Evolutionary conservation across 2,113 vertebrate species (phyloP).

Genomic region (Tretioscincus oriximinensis): DNA sequence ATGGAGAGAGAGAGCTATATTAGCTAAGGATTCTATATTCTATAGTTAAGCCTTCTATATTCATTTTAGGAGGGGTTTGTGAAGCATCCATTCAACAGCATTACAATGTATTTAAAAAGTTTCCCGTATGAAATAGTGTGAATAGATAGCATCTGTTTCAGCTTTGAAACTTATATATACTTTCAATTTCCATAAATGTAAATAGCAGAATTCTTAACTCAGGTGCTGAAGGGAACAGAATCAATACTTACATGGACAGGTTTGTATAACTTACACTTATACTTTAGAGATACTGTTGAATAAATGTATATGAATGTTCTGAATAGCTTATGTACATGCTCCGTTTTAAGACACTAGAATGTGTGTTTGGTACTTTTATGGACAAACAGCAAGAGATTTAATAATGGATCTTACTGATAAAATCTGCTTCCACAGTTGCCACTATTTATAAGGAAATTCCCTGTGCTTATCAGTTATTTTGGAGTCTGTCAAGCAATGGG

Average conservation of each 20-base stretch:
- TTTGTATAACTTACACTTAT: conserved; percentile 35
- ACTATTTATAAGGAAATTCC: conserved; percentile 44
- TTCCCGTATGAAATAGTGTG: conserved; percentile 10
- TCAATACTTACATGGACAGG: conserved; percentile 49
- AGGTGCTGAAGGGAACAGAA: conserved; percentile 62
- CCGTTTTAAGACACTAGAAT: neutral
- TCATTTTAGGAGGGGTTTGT: neutral
- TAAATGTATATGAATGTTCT: conserved; percentile 46
- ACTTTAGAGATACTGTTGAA: conserved; percentile 4
- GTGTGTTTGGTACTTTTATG: neutral
- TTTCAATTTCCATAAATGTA: conserved; percentile 43
- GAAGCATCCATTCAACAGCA: neutral
- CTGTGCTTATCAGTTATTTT: conserved; percentile 36
- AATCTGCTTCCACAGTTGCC: conserved; percentile 46
- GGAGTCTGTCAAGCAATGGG: conserved; percentile 60
- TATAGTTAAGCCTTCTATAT: neutral
- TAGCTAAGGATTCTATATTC: too few species aligned
- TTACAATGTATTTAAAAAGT: neutral
- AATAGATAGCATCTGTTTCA: conserved; percentile 59
- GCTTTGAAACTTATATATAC: conserved; percentile 31
- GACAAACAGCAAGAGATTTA: neutral
- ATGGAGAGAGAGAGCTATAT: neutral
- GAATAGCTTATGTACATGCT: neutral
- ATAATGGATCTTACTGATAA: conserved; percentile 37
- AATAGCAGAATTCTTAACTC: conserved; percentile 45